Evolutionary conservation across 2,888 invertebrate species (phyloP).

Genomic region (Stenodera caucasica): DNA sequence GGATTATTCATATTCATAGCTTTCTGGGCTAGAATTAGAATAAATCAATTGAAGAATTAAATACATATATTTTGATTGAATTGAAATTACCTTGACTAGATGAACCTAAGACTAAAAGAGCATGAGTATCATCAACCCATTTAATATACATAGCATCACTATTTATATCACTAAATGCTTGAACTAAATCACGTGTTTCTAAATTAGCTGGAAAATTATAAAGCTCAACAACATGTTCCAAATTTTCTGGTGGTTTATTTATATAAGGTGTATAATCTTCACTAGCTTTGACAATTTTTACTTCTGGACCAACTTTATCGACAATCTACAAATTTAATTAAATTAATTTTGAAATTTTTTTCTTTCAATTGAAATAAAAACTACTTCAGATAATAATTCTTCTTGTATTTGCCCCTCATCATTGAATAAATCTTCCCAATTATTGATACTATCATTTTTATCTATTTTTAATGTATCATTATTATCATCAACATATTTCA

Average conservation of each 20-base stretch:
- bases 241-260: slow-evolving; percentile 43
- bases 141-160: slow-evolving; percentile 53
- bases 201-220: slow-evolving; percentile 53
- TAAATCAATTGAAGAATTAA: slow-evolving; percentile 10
- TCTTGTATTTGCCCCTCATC: slow-evolving; percentile 48
- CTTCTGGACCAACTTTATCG: slow-evolving; percentile 46
- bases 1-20: slow-evolving; percentile 48
- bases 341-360: too few relatives aligned
- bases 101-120: slow-evolving; percentile 51
- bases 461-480: slow-evolving; percentile 43
- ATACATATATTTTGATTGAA: too few relatives aligned
- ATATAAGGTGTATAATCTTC: slow-evolving; percentile 47
- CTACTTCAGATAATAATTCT: slow-evolving; percentile 40
- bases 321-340: slow-evolving; percentile 40
- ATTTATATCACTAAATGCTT: slow-evolving; percentile 49
- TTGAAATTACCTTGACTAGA: slow-evolving; percentile 47
- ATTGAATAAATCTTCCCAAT: slow-evolving; percentile 54
- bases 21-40: slow-evolving; percentile 46
- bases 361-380: too few relatives aligned
- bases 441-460: slow-evolving; percentile 43
- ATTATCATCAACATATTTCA: slow-evolving; percentile 48
- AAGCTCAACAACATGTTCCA: slow-evolving; percentile 54
- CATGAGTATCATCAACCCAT: slow-evolving; percentile 55
- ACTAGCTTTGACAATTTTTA: slow-evolving; percentile 44
- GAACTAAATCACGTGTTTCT: slow-evolving; percentile 52